phyloP scores from a whole-genome alignment of 2,888 invertebrate genomes.

The Dione vanillae region DNA sequence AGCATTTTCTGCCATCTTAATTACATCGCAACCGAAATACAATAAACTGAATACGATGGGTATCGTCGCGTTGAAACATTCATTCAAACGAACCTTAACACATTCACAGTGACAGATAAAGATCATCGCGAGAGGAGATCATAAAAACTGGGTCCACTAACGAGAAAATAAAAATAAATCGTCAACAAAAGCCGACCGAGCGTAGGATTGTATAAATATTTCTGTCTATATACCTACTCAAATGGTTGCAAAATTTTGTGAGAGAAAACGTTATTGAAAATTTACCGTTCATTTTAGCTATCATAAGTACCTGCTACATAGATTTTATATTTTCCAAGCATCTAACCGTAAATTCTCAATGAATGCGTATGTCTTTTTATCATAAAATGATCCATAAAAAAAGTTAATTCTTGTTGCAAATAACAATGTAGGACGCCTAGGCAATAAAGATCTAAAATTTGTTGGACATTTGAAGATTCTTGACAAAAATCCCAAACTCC shows the following conservation, averaged over 20 bases:
- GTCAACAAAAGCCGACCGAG: not conserved
- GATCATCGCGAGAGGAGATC: slow-evolving; percentile 18
- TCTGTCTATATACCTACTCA: not conserved
- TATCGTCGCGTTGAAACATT: slow-evolving; percentile 24
- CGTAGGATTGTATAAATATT: not conserved
- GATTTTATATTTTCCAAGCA: not conserved
- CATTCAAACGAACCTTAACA: slow-evolving; percentile 27
- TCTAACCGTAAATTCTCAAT: not conserved
- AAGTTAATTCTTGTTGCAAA: not conserved
- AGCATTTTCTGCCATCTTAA: not conserved
- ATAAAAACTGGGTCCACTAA: not conserved
- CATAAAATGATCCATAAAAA: not conserved
- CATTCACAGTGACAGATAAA: slow-evolving; percentile 30
- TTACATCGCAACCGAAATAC: slow-evolving; percentile 12
- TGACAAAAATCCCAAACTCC: not conserved
- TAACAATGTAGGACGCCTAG: not conserved
- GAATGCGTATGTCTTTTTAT: not conserved
- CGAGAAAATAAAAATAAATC: slow-evolving; percentile 20
- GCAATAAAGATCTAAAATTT: too few species aligned
- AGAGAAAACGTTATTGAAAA: not conserved
- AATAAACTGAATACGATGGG: slow-evolving; percentile 13
- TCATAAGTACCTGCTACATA: not conserved
- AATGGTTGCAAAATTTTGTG: not conserved
- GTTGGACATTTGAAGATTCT: not conserved
- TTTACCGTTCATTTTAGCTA: not conserved